phyloP scores from a whole-genome alignment of 23 tunicate genomes.

The Phallusia fumigata region DNA sequence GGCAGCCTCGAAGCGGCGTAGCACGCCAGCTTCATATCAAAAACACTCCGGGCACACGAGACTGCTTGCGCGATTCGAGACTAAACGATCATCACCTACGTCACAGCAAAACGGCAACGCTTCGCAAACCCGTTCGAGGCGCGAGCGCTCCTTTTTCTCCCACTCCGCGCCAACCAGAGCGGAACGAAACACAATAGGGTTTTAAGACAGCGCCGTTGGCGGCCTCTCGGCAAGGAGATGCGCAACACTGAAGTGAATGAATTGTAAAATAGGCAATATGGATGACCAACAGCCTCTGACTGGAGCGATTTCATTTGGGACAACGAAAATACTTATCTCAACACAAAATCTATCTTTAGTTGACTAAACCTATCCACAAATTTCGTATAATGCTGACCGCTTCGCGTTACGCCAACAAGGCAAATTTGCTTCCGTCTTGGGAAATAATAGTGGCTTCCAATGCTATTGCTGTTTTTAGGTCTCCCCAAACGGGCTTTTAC shows the following conservation, averaged over 20 bases:
- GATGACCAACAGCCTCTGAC: too few species aligned
- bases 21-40: conserved; percentile 31
- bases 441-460: too few species aligned
- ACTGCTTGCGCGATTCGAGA: conserved; percentile 42
- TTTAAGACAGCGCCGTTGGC: conserved; percentile 55
- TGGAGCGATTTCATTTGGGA: too few species aligned
- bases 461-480: too few species aligned
- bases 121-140: conserved; percentile 32
- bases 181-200: conserved; percentile 22
- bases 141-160: conserved; percentile 37
- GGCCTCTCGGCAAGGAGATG: neutral
- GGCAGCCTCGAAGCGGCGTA: conserved; percentile 18
- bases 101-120: conserved; percentile 29
- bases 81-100: conserved; percentile 50
- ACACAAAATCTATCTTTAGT: too few species aligned
- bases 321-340: too few species aligned
- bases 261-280: neutral
- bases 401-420: too few species aligned
- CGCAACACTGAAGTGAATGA: neutral
- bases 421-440: too few species aligned
- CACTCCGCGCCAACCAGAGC: conserved; percentile 40
- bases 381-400: too few species aligned
- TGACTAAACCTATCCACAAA: too few species aligned
- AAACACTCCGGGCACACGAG: conserved; percentile 51
- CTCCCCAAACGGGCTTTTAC: too few species aligned